Evolutionary conservation across 2,888 invertebrate species (phyloP).

Genomic region (Clanis bilineata): DNA sequence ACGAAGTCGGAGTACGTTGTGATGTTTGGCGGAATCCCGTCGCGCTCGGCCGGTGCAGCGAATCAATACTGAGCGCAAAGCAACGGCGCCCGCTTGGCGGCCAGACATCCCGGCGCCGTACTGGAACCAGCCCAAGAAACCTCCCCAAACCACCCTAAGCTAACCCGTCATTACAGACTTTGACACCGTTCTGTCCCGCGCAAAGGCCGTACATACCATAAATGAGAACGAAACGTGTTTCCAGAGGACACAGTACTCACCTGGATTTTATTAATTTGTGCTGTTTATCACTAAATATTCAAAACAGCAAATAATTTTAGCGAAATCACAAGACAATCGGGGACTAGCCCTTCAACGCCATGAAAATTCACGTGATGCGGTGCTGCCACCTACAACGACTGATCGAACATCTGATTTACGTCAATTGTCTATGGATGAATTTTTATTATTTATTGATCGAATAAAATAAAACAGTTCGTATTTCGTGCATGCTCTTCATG

Average conservation of each 20-base stretch:
- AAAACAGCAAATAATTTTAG: slow-evolving; percentile 77
- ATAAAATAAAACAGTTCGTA: no score
- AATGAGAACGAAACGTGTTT: slow-evolving; percentile 32
- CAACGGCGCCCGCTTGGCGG: slow-evolving; percentile 57
- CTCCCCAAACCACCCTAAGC: slow-evolving; percentile 70
- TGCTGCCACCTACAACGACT: slow-evolving; percentile 82
- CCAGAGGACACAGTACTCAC: slow-evolving; percentile 59
- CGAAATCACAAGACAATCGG: slow-evolving; percentile 82
- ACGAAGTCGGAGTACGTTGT: slow-evolving; percentile 37
- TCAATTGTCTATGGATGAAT: slow-evolving; percentile 75
- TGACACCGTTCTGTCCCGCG: slow-evolving; percentile 74
- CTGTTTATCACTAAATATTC: slow-evolving; percentile 73
- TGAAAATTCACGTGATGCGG: slow-evolving; percentile 85
- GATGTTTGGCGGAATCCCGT: slow-evolving; percentile 42
- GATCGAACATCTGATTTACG: slow-evolving; percentile 80
- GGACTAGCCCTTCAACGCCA: slow-evolving; percentile 82
- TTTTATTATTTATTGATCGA: not conserved
- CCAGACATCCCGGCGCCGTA: slow-evolving; percentile 74
- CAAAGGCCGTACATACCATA: slow-evolving; percentile 46
- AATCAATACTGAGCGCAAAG: slow-evolving; percentile 64
- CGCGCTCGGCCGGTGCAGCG: slow-evolving; percentile 43
- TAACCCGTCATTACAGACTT: slow-evolving; percentile 59
- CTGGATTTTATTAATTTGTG: slow-evolving; percentile 71
- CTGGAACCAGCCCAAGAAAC: slow-evolving; percentile 49
- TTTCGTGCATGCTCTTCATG: no score